These are phyloP conservation scores for Abrostola tripartita DNA, from an alignment of 2,888 invertebrate genomes.

Conservation along the genomic window DNA sequence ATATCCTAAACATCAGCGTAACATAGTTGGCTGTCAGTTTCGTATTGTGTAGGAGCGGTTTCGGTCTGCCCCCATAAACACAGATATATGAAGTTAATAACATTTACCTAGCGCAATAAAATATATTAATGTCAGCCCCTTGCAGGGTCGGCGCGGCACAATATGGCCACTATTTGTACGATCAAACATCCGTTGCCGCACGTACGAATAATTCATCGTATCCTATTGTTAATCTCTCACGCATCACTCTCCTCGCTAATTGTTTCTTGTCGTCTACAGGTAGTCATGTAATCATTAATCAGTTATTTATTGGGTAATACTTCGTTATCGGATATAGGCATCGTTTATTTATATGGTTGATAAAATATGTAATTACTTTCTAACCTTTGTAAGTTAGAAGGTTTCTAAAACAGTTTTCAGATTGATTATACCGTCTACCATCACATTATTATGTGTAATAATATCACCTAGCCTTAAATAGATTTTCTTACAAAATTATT, in stretches of 20 bases:
- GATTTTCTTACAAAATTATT: slow-evolving; percentile 21
- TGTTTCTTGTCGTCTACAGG: slow-evolving; percentile 51
- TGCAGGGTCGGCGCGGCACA: slow-evolving; percentile 52
- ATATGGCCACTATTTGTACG: slow-evolving; percentile 56
- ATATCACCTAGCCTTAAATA: neutral
- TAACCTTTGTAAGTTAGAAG: slow-evolving; percentile 1
- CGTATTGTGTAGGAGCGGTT: slow-evolving; percentile 48
- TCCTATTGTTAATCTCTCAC: slow-evolving; percentile 57
- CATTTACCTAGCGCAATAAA: slow-evolving; percentile 72
- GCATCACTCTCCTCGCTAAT: slow-evolving; percentile 51
- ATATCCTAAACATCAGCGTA: slow-evolving; percentile 53
- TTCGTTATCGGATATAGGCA: slow-evolving; percentile 37
- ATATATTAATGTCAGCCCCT: slow-evolving; percentile 74
- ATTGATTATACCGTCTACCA: neutral
- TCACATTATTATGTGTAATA: slow-evolving; percentile 8
- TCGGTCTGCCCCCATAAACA: slow-evolving; percentile 61
- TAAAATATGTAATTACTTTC: slow-evolving; percentile 31
- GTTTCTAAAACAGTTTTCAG: neutral
- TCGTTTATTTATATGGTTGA: slow-evolving; percentile 14
- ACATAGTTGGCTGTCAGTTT: slow-evolving; percentile 44
- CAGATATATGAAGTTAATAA: slow-evolving; percentile 74
- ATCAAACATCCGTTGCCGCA: slow-evolving; percentile 42
- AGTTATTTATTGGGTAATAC: slow-evolving; percentile 52
- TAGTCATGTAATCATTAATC: slow-evolving; percentile 52
- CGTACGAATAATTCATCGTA: slow-evolving; percentile 54